phyloP scores from a whole-genome alignment of 2,113 vertebrate genomes.

The Danionella cerebrum region DNA sequence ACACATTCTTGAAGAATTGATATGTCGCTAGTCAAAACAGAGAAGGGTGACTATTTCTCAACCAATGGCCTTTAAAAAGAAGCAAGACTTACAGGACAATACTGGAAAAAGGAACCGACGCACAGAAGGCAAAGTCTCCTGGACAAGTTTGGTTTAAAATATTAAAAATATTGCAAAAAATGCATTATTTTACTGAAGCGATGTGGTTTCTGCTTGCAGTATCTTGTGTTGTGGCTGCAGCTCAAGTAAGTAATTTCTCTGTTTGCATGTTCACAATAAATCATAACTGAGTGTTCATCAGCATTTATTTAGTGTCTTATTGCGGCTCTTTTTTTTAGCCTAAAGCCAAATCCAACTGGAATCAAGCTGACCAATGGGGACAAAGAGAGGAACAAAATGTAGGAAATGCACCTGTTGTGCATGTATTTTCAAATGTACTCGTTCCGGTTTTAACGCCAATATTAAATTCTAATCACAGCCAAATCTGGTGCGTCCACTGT shows the following conservation, averaged over 20 bases:
- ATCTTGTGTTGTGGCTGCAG: slow-evolving; percentile 5
- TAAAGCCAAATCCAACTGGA: background rate
- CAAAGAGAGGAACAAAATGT: too few species aligned
- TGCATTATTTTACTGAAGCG: background rate
- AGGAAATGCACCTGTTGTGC: too few species aligned
- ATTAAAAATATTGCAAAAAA: too few species aligned
- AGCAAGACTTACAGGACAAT: background rate
- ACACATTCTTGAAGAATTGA: background rate
- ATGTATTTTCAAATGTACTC: too few species aligned
- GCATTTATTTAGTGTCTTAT: background rate
- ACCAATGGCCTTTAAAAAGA: slow-evolving; percentile 14
- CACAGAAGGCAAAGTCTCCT: background rate
- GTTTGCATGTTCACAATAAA: background rate
- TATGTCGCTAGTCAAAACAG: background rate
- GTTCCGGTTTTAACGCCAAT: too few species aligned
- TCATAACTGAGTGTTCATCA: too few species aligned
- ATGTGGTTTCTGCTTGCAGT: slow-evolving; percentile 18
- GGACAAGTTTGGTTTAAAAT: too few species aligned
- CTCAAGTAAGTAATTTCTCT: slow-evolving; percentile 14
- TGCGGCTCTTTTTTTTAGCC: background rate
- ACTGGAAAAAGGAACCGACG: background rate
- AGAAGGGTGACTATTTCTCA: background rate
- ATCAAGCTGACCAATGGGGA: background rate
- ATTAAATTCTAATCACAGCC: background rate
- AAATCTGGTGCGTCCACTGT: background rate